Conservation (phyloP, 2,113 vertebrate genomes). For the Dasypus novemcinctus region DNA sequence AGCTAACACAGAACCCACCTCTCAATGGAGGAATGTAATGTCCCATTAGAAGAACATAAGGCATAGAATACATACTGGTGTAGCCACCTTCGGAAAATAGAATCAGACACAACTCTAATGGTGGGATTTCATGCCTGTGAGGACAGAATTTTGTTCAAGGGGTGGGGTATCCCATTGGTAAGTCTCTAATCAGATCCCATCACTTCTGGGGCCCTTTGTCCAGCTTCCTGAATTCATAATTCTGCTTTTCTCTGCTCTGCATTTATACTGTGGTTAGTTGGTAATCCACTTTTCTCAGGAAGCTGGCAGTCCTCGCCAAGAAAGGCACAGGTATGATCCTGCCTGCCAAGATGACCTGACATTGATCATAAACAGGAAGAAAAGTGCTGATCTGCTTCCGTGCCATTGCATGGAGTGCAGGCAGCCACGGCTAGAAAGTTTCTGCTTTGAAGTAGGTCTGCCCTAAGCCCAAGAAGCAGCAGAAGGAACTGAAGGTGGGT, state of each 20-base stretch:
- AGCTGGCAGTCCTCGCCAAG: slow-evolving; percentile 5
- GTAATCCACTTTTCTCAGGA: slow-evolving; percentile 49
- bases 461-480: background rate
- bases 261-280: background rate
- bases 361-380: slow-evolving; percentile 32
- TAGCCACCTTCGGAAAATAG: background rate
- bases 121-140: background rate
- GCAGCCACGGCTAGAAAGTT: slow-evolving; percentile 17
- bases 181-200: background rate
- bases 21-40: background rate
- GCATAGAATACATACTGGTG: background rate
- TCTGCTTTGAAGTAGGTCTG: background rate
- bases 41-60: background rate
- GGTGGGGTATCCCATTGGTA: background rate
- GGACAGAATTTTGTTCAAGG: background rate
- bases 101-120: background rate
- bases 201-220: background rate
- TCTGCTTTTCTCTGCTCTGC: slow-evolving; percentile 17
- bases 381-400: background rate
- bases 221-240: background rate
- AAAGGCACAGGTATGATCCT: background rate
- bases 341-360: background rate
- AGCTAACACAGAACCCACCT: background rate
- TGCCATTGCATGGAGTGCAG: background rate
- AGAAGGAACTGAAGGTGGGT: background rate